Evolutionary conservation across 2,888 invertebrate species (phyloP).

Genomic region (Scrobipalpa costella): DNA sequence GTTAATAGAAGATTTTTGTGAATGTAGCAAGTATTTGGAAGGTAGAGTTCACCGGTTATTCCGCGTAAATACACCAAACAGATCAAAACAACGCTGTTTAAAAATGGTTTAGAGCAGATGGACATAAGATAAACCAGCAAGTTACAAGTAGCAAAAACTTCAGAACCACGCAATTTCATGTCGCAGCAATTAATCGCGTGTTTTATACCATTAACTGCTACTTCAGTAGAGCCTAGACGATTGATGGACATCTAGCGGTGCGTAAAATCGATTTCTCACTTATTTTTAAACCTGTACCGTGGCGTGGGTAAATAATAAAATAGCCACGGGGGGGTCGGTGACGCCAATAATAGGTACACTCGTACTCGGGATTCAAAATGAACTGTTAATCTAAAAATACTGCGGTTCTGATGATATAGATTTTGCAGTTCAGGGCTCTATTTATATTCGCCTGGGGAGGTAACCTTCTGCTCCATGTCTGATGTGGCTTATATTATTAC

Average conservation of each 20-base stretch:
- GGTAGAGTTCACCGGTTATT: too few relatives aligned
- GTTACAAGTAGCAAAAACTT: neutral
- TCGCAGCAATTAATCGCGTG: slow-evolving; percentile 29
- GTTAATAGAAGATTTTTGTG: too few relatives aligned
- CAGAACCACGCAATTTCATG: slow-evolving; percentile 18
- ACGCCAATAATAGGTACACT: neutral
- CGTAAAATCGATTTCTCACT: slow-evolving; percentile 53
- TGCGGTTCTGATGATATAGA: too few relatives aligned
- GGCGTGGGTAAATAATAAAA: slow-evolving; percentile 9
- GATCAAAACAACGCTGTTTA: too few relatives aligned
- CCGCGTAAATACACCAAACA: too few relatives aligned
- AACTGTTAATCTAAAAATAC: neutral
- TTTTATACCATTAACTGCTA: slow-evolving; percentile 14
- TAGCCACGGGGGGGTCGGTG: neutral
- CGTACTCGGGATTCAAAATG: neutral
- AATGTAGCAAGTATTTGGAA: too few relatives aligned
- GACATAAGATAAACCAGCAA: neutral
- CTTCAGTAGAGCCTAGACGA: neutral
- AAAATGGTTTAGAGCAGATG: neutral
- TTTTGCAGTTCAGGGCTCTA: too few relatives aligned
- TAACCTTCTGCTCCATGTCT: too few relatives aligned
- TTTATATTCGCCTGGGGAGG: too few relatives aligned
- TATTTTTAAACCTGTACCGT: slow-evolving; percentile 39
- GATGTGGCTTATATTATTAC: too few relatives aligned
- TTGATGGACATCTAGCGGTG: slow-evolving; percentile 29